These are phyloP conservation scores for Coecobrya sp. DNA, from an alignment of 2,888 invertebrate genomes.

Conservation along the genomic window DNA sequence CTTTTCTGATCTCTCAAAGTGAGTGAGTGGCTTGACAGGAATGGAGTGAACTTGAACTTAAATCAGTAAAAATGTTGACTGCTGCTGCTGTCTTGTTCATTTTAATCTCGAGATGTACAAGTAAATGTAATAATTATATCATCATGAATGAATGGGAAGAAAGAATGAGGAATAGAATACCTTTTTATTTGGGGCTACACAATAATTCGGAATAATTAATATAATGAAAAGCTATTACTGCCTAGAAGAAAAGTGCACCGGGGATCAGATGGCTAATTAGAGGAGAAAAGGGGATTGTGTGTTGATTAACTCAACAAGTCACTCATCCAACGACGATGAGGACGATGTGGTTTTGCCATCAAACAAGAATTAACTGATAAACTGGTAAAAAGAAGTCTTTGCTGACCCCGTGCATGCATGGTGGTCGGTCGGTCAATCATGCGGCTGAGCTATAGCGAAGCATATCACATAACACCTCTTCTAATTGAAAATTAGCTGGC, in stretches of 20 bases:
- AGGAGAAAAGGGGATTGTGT: constrained; percentile 38
- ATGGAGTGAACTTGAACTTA: constrained; percentile 9
- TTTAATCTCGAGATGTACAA: neutral
- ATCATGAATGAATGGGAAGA: neutral
- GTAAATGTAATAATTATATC: constrained; percentile 2
- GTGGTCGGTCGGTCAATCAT: neutral
- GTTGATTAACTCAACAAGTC: constrained; percentile 68
- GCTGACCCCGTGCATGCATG: constrained; percentile 35
- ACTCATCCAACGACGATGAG: neutral
- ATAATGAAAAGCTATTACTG: constrained; percentile 49
- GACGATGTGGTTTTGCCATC: neutral
- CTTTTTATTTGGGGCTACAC: neutral
- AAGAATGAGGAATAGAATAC: neutral
- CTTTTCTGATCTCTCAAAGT: neutral
- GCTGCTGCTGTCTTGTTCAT: neutral
- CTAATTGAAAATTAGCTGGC: constrained; percentile 61
- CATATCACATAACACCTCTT: constrained; percentile 33
- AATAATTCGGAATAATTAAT: constrained; percentile 12
- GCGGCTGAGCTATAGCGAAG: neutral
- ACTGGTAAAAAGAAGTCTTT: neutral
- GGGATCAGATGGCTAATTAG: constrained; percentile 34
- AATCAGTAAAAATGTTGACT: neutral
- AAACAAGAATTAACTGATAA: neutral
- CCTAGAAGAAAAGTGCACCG: neutral
- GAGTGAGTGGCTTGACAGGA: neutral